These are phyloP conservation scores for Metopolophium dirhodum DNA, from an alignment of 1,140 invertebrate species.

Conservation along the genomic window DNA sequence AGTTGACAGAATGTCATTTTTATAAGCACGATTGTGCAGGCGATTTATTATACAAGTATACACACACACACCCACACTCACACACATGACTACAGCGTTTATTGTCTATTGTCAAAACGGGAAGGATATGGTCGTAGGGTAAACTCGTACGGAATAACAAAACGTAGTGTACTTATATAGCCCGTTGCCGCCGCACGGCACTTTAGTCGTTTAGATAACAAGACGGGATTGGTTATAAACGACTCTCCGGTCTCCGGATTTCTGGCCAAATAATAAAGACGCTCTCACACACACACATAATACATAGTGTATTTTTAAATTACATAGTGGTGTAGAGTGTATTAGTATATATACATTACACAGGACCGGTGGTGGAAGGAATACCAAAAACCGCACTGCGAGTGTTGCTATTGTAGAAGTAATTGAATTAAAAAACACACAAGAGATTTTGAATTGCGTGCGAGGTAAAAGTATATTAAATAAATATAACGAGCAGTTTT, in stretches of 20 bases:
- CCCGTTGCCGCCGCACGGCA: constrained; percentile 13
- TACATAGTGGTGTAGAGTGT: background rate
- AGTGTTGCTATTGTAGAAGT: background rate
- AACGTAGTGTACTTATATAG: constrained; percentile 17
- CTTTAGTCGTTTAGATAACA: constrained; percentile 53
- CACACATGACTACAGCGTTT: background rate
- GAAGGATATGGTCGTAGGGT: constrained; percentile 46
- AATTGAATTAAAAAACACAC: constrained; percentile 52
- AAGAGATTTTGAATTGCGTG: constrained; percentile 11
- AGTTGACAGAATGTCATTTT: constrained; percentile 33
- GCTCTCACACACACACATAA: background rate
- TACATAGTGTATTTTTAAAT: constrained; percentile 11
- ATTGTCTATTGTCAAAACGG: constrained; percentile 50
- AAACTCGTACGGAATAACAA: constrained; percentile 43
- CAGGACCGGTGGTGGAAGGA: background rate
- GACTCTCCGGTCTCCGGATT: constrained; percentile 27
- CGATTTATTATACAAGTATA: constrained; percentile 30
- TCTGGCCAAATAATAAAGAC: constrained; percentile 42
- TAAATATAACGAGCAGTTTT: constrained; percentile 38
- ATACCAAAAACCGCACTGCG: background rate
- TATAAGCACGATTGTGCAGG: constrained; percentile 25
- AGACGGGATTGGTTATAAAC: background rate
- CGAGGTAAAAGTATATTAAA: background rate
- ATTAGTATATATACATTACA: background rate
- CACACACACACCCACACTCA: background rate